Percentiles rank a stretch among this genome's conserved stretches.
These are phyloP conservation scores for Amblyopsis rosae DNA, from an alignment of 2,113 vertebrate genomes.

Conservation along the genomic window DNA sequence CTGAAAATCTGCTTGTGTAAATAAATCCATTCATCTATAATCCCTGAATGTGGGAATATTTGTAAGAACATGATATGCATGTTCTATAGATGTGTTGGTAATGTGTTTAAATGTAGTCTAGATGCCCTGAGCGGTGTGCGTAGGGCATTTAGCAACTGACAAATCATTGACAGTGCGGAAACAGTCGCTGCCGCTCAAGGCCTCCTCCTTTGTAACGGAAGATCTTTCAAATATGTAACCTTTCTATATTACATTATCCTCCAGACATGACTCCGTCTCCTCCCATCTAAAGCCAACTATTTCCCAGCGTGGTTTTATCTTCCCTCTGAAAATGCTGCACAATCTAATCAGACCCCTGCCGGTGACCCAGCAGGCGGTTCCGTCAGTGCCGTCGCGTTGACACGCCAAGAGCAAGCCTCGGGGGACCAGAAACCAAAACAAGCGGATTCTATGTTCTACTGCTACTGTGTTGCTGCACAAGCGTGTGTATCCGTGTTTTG, in stretches of 20 bases:
- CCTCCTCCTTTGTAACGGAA: slow-evolving; percentile 33
- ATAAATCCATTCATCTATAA: background rate
- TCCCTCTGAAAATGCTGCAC: slow-evolving; percentile 37
- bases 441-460: slow-evolving; percentile 31
- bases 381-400: slow-evolving; percentile 40
- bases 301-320: slow-evolving; percentile 51
- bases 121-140: slow-evolving; percentile 6
- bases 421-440: slow-evolving; percentile 45
- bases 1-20: background rate
- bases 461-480: background rate
- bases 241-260: slow-evolving; percentile 35
- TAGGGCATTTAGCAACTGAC: slow-evolving; percentile 28
- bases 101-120: background rate
- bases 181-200: slow-evolving; percentile 39
- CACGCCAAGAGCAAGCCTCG: slow-evolving; percentile 33
- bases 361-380: slow-evolving; percentile 7
- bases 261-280: slow-evolving; percentile 32
- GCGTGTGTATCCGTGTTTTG: background rate
- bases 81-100: background rate
- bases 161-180: slow-evolving; percentile 33
- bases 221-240: slow-evolving; percentile 40
- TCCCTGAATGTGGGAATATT: too few relatives aligned
- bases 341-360: slow-evolving; percentile 38
- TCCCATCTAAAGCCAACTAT: slow-evolving; percentile 42
- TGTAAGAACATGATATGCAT: too few relatives aligned